These are phyloP conservation scores for Sinocyclocheilus grahami DNA, from an alignment of 2,113 vertebrate species.

Conservation along the genomic window DNA sequence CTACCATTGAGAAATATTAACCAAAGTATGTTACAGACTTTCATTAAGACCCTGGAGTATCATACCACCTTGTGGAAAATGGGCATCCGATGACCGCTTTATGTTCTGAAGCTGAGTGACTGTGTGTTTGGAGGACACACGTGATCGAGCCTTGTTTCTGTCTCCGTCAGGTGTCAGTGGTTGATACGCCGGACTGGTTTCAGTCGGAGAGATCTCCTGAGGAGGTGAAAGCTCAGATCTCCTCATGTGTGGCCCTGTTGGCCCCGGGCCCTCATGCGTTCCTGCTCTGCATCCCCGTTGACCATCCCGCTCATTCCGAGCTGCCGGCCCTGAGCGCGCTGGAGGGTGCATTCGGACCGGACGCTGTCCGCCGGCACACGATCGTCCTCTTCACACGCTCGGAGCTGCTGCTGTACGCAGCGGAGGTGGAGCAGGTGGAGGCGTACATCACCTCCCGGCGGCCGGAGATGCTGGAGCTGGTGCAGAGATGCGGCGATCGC, in stretches of 20 bases:
- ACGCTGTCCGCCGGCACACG: conserved; percentile 62
- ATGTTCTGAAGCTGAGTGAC: too few species aligned
- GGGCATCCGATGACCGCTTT: too few species aligned
- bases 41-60: too few species aligned
- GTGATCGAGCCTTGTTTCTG: not conserved
- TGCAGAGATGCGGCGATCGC: conserved; percentile 73
- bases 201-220: conserved; percentile 64
- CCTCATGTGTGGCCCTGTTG: conserved; percentile 69
- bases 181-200: conserved; percentile 78
- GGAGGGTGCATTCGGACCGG: conserved; percentile 65
- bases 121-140: too few species aligned
- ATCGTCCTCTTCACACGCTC: conserved; percentile 72
- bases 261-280: conserved; percentile 76
- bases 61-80: too few species aligned
- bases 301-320: conserved; percentile 66
- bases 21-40: too few species aligned
- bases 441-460: conserved; percentile 67
- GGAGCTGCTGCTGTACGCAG: conserved; percentile 62
- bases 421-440: conserved; percentile 59
- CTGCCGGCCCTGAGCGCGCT: conserved; percentile 64
- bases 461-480: conserved; percentile 72
- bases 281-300: conserved; percentile 75
- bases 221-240: conserved; percentile 70
- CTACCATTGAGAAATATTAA: too few species aligned
- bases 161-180: conserved; percentile 71